phyloP scores from a whole-genome alignment of 1,140 invertebrate species.

The Platyura marginata region DNA sequence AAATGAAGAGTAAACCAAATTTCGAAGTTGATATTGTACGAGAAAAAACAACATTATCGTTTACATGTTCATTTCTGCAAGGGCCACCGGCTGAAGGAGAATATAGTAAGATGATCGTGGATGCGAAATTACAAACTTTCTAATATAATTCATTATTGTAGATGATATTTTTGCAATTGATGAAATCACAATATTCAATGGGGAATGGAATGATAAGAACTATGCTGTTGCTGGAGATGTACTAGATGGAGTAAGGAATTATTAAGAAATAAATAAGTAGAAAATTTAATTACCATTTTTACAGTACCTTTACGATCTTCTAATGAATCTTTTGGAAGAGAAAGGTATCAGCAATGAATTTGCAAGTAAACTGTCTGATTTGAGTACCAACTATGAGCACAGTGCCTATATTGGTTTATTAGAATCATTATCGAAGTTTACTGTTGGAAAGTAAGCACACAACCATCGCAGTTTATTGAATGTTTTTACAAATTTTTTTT shows the following conservation, averaged over 20 bases:
- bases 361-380: slow-evolving; percentile 64
- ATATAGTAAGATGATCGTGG: slow-evolving; percentile 38
- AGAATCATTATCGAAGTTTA: slow-evolving; percentile 71
- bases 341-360: slow-evolving; percentile 85
- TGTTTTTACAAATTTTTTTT: too few species aligned
- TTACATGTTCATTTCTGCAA: slow-evolving; percentile 61
- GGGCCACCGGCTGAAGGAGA: slow-evolving; percentile 44
- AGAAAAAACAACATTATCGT: slow-evolving; percentile 54
- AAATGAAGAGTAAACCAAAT: slow-evolving; percentile 72
- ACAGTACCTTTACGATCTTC: slow-evolving; percentile 80
- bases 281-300: slow-evolving; percentile 16
- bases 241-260: slow-evolving; percentile 67
- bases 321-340: slow-evolving; percentile 87
- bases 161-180: slow-evolving; percentile 77
- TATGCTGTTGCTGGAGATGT: slow-evolving; percentile 80
- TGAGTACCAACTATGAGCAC: slow-evolving; percentile 82
- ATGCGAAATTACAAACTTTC: neutral
- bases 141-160: slow-evolving; percentile 19
- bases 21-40: slow-evolving; percentile 68
- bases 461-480: too few species aligned
- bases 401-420: slow-evolving; percentile 69
- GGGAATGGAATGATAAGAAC: slow-evolving; percentile 61
- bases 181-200: slow-evolving; percentile 67
- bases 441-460: slow-evolving; percentile 13
- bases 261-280: slow-evolving; percentile 2